Percentiles rank a stretch among this genome's conserved stretches.
Evolutionary conservation across 2,888 invertebrate species (phyloP).

Genomic region (Eristalis arbustorum): DNA sequence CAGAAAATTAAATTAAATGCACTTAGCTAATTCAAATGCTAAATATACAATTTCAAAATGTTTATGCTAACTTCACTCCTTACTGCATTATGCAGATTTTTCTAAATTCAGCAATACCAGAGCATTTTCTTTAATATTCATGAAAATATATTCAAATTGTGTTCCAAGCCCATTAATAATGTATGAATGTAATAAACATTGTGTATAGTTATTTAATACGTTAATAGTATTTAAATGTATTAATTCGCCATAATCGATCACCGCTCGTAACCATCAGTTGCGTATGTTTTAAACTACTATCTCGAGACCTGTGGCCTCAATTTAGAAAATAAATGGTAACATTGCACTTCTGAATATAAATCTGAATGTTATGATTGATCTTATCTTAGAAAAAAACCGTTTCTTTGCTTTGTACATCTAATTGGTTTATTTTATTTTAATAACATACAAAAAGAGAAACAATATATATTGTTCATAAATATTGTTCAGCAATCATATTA

Average conservation of each 20-base stretch:
- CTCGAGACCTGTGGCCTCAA: not conserved
- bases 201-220: not conserved
- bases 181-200: conserved; percentile 23
- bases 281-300: conserved; percentile 4
- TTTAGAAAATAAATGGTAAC: conserved; percentile 18
- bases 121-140: conserved; percentile 1
- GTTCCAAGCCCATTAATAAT: conserved; percentile 29
- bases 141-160: not conserved
- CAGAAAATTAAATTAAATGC: not conserved
- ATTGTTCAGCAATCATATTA: conserved; percentile 21
- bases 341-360: conserved; percentile 51
- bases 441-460: conserved; percentile 39
- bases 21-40: not conserved
- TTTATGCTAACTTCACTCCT: not conserved
- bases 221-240: not conserved
- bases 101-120: conserved; percentile 5
- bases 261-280: not conserved
- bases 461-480: conserved; percentile 41
- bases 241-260: not conserved
- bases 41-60: not conserved
- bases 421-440: conserved; percentile 11
- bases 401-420: conserved; percentile 19
- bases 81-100: conserved; percentile 2
- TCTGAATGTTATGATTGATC: conserved; percentile 1
- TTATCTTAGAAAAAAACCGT: not conserved